A percentile compares a stretch with the other conserved stretches of the same genome.
Conservation (phyloP, 1,140 invertebrate species). For the Cherax quadricarinatus region DNA sequence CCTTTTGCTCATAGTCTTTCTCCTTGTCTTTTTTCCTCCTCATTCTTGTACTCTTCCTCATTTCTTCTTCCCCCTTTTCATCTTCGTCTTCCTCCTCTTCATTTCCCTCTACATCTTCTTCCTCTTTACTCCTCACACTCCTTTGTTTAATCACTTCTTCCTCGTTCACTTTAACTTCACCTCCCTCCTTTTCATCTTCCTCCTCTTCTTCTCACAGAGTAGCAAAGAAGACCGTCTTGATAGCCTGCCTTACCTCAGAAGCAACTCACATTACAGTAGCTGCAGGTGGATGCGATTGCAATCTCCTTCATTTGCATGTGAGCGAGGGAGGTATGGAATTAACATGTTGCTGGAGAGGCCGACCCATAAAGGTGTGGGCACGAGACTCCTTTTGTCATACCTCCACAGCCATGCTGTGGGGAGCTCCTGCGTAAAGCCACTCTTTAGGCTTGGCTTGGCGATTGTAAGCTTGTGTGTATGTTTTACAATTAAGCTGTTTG, state of each 20-base stretch:
- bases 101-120: neutral
- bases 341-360: neutral
- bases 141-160: neutral
- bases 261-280: slow-evolving; percentile 41
- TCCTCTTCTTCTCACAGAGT: neutral
- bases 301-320: slow-evolving; percentile 50
- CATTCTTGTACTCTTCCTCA: too few species aligned
- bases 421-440: too few species aligned
- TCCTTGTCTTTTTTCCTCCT: too few species aligned
- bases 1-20: too few species aligned
- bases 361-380: slow-evolving; percentile 8
- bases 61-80: neutral
- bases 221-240: neutral
- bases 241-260: neutral
- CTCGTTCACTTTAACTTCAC: neutral
- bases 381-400: neutral
- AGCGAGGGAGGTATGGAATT: slow-evolving; percentile 21
- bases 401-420: too few species aligned
- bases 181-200: neutral
- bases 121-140: neutral
- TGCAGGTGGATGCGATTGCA: slow-evolving; percentile 27
- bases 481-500: too few species aligned
- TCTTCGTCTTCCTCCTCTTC: neutral
- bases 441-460: too few species aligned
- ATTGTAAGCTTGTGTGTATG: too few species aligned